Percentiles rank a stretch among this genome's conserved stretches.
Conservation (phyloP, 2,113 vertebrate genomes). For the Ornithorhynchus anatinus region DNA sequence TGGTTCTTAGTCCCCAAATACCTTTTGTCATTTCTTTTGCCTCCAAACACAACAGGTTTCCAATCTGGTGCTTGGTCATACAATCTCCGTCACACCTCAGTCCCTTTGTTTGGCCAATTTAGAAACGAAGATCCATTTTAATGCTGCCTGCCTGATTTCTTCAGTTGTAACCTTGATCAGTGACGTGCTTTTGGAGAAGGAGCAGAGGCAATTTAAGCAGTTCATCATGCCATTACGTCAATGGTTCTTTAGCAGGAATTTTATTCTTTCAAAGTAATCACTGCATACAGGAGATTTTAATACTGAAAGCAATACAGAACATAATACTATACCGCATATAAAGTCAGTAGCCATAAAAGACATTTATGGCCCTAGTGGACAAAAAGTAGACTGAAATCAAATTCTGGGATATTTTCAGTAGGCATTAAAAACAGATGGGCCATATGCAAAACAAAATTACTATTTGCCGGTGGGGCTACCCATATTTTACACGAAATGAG, state of each 20-base stretch:
- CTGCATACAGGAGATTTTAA: not conserved
- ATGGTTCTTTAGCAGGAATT: not conserved
- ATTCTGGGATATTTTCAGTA: slow-evolving; percentile 12
- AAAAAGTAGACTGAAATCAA: not conserved
- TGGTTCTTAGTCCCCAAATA: slow-evolving; percentile 27
- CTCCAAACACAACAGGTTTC: not conserved
- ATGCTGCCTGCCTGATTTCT: slow-evolving; percentile 6
- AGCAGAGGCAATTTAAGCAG: not conserved
- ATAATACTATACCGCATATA: slow-evolving; percentile 22
- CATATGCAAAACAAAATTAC: slow-evolving; percentile 1
- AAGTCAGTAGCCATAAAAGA: slow-evolving; percentile 22
- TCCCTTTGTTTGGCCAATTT: not conserved
- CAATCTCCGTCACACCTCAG: not conserved
- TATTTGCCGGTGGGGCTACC: not conserved
- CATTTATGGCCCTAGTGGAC: slow-evolving; percentile 6
- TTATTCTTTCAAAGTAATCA: slow-evolving; percentile 14
- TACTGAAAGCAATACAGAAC: slow-evolving; percentile 1
- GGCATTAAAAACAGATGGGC: slow-evolving; percentile 47
- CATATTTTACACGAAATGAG: slow-evolving; percentile 11
- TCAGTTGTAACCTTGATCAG: not conserved
- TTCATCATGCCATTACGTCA: not conserved
- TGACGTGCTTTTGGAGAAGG: not conserved
- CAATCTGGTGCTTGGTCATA: not conserved
- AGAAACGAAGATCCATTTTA: not conserved
- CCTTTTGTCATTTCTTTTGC: slow-evolving; percentile 24